These are phyloP conservation scores for Sturmia bella DNA, from an alignment of 2,888 invertebrate species.

Conservation along the genomic window DNA sequence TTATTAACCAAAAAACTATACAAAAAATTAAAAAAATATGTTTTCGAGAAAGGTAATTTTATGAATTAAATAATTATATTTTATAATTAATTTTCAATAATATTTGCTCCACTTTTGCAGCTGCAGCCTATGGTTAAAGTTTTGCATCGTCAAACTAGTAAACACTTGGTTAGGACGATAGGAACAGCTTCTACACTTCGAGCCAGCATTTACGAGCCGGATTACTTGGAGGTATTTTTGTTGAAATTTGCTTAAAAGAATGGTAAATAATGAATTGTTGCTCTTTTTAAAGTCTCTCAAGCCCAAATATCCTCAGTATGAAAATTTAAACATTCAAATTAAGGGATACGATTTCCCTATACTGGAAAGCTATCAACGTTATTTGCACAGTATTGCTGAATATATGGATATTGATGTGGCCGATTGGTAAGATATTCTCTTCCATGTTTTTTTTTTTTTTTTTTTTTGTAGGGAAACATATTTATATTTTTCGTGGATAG, in stretches of 20 bases:
- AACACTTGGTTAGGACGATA: constrained; percentile 10
- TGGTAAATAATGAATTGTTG: neutral
- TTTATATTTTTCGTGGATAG: neutral
- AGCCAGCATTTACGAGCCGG: constrained; percentile 85
- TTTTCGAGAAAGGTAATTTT: constrained; percentile 57
- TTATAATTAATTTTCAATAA: neutral
- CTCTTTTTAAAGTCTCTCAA: constrained; percentile 78
- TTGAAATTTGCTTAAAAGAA: constrained; percentile 54
- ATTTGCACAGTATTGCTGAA: constrained; percentile 88
- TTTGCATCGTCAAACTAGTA: constrained; percentile 3
- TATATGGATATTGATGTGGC: constrained; percentile 89
- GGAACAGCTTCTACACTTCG: neutral
- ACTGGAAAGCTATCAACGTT: constrained; percentile 90
- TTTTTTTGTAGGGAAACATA: too few species aligned
- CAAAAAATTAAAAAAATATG: constrained; percentile 41
- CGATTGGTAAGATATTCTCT: constrained; percentile 85
- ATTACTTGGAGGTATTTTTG: constrained; percentile 87
- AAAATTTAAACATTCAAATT: constrained; percentile 89
- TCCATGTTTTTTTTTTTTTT: too few species aligned
- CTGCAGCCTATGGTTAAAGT: constrained; percentile 33
- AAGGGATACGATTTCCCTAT: constrained; percentile 91
- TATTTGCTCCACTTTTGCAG: constrained; percentile 14
- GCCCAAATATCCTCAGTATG: constrained; percentile 88
- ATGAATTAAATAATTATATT: neutral
- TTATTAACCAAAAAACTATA: constrained; percentile 42